Base-by-base conservation (phyloP, 1,140 invertebrate genomes). In the Tribolium castaneum region DNA sequence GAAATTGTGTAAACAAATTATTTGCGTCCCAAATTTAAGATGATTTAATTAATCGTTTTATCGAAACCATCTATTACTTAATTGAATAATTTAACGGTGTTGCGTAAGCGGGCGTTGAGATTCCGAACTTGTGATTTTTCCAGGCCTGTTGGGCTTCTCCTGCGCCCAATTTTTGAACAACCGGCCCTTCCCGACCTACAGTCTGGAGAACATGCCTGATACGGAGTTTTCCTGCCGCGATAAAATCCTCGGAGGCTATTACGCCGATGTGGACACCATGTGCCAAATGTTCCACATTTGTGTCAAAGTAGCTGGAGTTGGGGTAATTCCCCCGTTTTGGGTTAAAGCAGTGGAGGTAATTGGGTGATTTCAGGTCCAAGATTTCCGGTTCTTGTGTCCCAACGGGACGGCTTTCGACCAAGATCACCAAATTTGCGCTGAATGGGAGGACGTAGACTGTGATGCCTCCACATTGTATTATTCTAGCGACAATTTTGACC, bases 201-300 rank as follows among this genome's bases (percentile, higher is more conserved):
- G 92, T 74, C 90, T 93, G 81, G 91, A 95, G 82, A 90, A 92
- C 82, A 95, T 97, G 91, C 96, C 95, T 73, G 91, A 93, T 79
- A 97, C 96, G 52, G 90, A 91, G 71, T 98, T 98, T 89, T 92
- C 92, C 79, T 98, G 96, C 87, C 90, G 92, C 77, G 94, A 95
- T 82, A 96, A 96, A 87, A 94, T 96, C 81, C 90, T 96, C 14
- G 96, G 96, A 77, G 95, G 96, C 50, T 97, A 97, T 87, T 97
- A 97, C 86, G 95, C 96, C 9, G 96, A 97, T 87, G 91, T 93
- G 0, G 95, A 97, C 86, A 94, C 96, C 0, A 94, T 96, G 83
- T 97, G 96, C 87, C 96, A 97, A 87, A 94, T 97, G 89, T 97
- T 97, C 87, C 96, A 97, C 85, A 94, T 97, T 56, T 97, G 95